phyloP scores from a whole-genome alignment of 2,888 invertebrate species.

The Syrista parreyssii region DNA sequence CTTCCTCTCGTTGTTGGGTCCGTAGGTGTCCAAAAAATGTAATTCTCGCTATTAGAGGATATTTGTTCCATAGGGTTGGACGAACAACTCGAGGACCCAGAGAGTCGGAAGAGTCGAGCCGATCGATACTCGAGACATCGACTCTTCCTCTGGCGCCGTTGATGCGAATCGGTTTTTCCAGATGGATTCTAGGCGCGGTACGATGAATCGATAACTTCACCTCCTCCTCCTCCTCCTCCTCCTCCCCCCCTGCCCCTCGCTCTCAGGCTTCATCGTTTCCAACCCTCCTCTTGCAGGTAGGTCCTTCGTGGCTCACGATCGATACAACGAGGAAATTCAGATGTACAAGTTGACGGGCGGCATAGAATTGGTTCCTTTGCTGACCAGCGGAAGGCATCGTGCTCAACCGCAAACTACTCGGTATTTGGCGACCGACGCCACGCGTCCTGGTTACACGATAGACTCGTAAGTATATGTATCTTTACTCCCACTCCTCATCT shows the following conservation, averaged over 20 bases:
- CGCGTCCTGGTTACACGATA: slow-evolving; percentile 69
- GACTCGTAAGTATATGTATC: slow-evolving; percentile 56
- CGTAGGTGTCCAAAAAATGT: background rate
- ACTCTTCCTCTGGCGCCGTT: slow-evolving; percentile 31
- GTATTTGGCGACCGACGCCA: slow-evolving; percentile 63
- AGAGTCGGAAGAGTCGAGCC: slow-evolving; percentile 26
- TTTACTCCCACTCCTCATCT: background rate
- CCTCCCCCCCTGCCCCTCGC: no score
- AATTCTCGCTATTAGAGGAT: background rate
- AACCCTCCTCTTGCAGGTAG: no score
- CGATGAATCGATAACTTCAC: background rate
- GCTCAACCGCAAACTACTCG: slow-evolving; percentile 51
- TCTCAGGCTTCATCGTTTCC: no score
- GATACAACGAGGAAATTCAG: slow-evolving; percentile 49
- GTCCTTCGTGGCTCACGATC: background rate
- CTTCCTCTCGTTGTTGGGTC: no score
- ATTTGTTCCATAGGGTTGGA: slow-evolving; percentile 47
- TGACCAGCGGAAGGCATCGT: slow-evolving; percentile 73
- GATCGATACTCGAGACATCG: slow-evolving; percentile 27
- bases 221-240: no score
- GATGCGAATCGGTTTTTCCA: slow-evolving; percentile 50
- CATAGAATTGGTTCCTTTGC: slow-evolving; percentile 80
- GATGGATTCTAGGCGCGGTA: slow-evolving; percentile 35
- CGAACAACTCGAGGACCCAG: slow-evolving; percentile 43
- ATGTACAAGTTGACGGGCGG: slow-evolving; percentile 71